Percentiles rank a stretch among this genome's conserved stretches.
phyloP scores from a whole-genome alignment of 2,113 vertebrate species.

The Poecilia latipinna region DNA sequence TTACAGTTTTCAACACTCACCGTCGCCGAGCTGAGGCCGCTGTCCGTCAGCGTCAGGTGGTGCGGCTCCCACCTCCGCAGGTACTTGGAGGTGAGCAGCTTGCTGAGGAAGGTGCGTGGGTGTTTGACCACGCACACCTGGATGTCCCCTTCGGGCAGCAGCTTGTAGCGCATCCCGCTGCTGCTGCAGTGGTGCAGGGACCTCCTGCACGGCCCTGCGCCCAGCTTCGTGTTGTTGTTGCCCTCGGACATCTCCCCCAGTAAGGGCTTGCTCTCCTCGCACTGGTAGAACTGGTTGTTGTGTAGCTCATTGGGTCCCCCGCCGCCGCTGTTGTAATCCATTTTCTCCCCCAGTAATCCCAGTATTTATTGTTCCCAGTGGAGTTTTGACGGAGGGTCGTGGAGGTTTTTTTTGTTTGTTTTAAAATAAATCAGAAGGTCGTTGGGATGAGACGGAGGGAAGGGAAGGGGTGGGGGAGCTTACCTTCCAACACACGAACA shows the following conservation, averaged over 20 bases:
- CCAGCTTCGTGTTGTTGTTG: conserved; percentile 85
- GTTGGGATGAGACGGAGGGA: conserved; percentile 26
- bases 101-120: conserved; percentile 97
- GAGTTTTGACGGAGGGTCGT: not conserved
- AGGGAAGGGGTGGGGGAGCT: conserved; percentile 28
- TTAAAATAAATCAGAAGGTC: conserved; percentile 23
- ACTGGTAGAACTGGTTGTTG: conserved; percentile 85
- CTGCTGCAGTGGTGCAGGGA: conserved; percentile 85
- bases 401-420: not conserved
- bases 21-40: conserved; percentile 93
- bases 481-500: conserved; percentile 46
- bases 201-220: conserved; percentile 89
- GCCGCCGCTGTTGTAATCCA: conserved; percentile 89
- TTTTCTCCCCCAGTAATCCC: conserved; percentile 62
- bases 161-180: conserved; percentile 95
- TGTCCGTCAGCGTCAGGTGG: conserved; percentile 92
- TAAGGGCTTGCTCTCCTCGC: conserved; percentile 92
- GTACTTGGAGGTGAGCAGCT: conserved; percentile 98
- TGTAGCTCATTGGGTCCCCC: conserved; percentile 81
- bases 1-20: conserved; percentile 76
- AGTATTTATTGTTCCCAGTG: conserved; percentile 32
- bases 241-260: conserved; percentile 90
- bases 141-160: conserved; percentile 98
- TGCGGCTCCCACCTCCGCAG: conserved; percentile 97
- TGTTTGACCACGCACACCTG: conserved; percentile 97